Conservation (phyloP, 2,113 vertebrate genomes). For the Australoheros scitulus region DNA sequence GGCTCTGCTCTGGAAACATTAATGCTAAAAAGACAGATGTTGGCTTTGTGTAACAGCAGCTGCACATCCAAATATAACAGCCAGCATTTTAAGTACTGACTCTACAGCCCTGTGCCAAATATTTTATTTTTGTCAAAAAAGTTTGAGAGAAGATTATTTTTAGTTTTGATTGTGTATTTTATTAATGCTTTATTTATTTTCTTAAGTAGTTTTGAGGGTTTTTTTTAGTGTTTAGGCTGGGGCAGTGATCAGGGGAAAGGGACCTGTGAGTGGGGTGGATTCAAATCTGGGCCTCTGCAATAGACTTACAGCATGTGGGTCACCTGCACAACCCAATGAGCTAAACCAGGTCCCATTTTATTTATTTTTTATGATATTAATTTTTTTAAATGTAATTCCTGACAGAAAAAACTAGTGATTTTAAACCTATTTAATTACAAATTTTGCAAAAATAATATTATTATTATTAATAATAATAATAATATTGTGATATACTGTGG, state of each 20-base stretch:
- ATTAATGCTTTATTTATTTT: neutral
- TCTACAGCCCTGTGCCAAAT: neutral
- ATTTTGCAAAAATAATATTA: neutral
- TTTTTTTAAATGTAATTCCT: neutral
- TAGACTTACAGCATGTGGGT: accelerated
- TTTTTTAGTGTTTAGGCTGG: neutral
- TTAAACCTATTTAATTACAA: neutral
- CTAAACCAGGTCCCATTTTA: neutral
- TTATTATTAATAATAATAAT: neutral
- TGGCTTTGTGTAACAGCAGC: neutral
- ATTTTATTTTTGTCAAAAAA: neutral
- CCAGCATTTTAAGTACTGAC: neutral
- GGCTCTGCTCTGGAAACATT: neutral
- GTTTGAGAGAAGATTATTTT: neutral
- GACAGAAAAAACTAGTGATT: accelerated
- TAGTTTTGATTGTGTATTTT: neutral
- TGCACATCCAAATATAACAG: neutral
- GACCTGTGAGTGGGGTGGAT: neutral
- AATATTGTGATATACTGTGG: neutral
- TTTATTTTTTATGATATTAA: neutral
- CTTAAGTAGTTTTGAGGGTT: neutral
- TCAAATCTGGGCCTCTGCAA: neutral
- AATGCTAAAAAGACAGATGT: neutral
- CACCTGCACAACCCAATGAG: neutral
- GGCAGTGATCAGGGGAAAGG: too few relatives aligned